These are phyloP conservation scores for Ibidorhyncha struthersii DNA, from an alignment of 2,113 vertebrate species.

Conservation along the genomic window DNA sequence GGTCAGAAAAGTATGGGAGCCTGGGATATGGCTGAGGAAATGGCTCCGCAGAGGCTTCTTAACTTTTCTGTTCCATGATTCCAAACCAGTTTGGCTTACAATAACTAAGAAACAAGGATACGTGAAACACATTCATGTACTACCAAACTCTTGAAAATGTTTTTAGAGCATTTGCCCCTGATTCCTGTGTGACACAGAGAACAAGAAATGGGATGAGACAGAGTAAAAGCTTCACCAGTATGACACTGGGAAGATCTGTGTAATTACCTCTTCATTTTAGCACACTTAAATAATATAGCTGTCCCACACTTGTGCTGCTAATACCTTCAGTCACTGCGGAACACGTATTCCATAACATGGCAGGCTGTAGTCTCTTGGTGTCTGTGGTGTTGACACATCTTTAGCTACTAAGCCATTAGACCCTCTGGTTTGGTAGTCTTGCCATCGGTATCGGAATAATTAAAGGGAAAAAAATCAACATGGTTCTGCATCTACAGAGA, in stretches of 20 bases:
- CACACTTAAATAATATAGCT: neutral
- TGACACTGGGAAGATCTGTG: neutral
- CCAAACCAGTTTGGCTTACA: neutral
- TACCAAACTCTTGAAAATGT: neutral
- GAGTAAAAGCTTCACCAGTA: neutral
- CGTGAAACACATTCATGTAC: neutral
- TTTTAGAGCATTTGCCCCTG: neutral
- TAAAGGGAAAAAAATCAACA: neutral
- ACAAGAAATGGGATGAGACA: neutral
- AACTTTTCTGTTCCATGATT: neutral
- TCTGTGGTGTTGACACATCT: neutral
- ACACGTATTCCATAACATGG: neutral
- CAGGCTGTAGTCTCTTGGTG: neutral
- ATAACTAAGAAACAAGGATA: neutral
- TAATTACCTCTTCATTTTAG: neutral
- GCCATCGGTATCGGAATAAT: neutral
- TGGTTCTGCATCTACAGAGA: neutral
- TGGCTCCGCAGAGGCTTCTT: accelerated
- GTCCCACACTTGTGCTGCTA: neutral
- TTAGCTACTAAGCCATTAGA: neutral
- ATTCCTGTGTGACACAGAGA: neutral
- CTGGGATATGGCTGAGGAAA: neutral
- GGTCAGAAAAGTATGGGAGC: neutral
- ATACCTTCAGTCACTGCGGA: neutral
- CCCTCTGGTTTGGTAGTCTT: neutral